These are phyloP conservation scores for Odontocerum albicorne DNA, from an alignment of 2,888 invertebrate genomes.

Conservation along the genomic window DNA sequence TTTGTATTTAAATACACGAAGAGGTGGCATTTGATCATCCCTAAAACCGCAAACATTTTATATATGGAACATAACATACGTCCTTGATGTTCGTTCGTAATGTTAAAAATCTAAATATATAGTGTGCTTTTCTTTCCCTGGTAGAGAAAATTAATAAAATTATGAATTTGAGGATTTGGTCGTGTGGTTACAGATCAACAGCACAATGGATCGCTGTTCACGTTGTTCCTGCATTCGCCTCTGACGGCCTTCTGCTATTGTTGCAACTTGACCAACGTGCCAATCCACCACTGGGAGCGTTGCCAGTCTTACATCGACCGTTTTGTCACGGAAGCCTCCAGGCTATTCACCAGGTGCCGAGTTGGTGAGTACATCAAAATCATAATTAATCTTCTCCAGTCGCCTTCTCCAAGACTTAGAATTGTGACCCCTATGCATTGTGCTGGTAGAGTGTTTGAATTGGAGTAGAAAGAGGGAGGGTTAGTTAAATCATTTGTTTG, in stretches of 20 bases:
- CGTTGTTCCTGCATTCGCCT: constrained; percentile 93
- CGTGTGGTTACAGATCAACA: constrained; percentile 81
- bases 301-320: constrained; percentile 86
- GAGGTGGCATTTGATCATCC: no score
- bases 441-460: background rate
- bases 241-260: constrained; percentile 90
- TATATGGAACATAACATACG: no score
- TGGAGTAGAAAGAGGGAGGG: no score
- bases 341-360: constrained; percentile 78
- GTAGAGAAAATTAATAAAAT: no score
- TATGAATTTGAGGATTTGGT: no score
- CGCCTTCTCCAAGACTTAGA: background rate
- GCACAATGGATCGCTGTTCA: constrained; percentile 90
- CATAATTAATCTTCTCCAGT: background rate
- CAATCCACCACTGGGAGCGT: constrained; percentile 87
- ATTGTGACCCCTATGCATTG: background rate
- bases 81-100: no score
- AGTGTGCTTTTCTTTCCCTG: no score
- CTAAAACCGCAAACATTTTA: no score
- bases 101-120: no score
- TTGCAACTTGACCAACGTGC: constrained; percentile 84
- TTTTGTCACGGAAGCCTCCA: constrained; percentile 86
- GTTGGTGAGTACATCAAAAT: constrained; percentile 63
- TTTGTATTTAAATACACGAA: no score
- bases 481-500: no score